Percentiles rank a stretch among this genome's conserved stretches.
Conservation (phyloP, 2,113 vertebrate genomes). For the Sinocyclocheilus rhinocerous region DNA sequence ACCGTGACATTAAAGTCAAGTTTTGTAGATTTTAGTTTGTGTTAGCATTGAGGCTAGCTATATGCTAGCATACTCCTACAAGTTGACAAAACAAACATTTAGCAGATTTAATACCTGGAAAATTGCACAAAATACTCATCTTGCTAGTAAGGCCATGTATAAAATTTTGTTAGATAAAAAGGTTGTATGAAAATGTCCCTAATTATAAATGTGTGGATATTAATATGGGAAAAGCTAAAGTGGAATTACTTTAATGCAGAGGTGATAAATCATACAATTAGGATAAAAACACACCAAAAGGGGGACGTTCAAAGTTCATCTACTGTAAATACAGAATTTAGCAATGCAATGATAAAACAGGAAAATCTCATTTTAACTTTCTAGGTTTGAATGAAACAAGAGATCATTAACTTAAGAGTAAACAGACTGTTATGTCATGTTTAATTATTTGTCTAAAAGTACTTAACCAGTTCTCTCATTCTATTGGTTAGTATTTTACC, state of each 20-base stretch:
- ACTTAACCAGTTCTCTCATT: background rate
- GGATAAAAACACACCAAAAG: background rate
- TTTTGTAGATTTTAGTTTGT: background rate
- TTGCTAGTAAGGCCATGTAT: background rate
- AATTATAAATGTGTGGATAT: background rate
- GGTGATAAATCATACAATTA: background rate
- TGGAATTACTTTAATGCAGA: background rate
- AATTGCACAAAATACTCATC: background rate
- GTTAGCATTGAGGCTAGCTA: background rate
- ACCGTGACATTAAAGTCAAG: background rate
- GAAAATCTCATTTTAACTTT: slow-evolving; percentile 14
- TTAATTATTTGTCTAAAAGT: background rate
- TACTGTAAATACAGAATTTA: background rate
- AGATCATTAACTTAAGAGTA: slow-evolving; percentile 12
- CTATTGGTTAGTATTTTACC: background rate
- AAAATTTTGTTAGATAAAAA: no score
- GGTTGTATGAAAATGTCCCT: no score
- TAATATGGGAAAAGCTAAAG: background rate
- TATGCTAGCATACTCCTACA: background rate
- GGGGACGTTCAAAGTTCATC: background rate
- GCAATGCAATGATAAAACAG: background rate
- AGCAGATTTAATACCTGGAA: background rate
- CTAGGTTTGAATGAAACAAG: background rate
- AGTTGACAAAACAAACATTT: background rate
- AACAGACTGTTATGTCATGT: background rate